These are phyloP conservation scores for Atrina japonica DNA, from an alignment of 2,888 invertebrate genomes.

Conservation along the genomic window DNA sequence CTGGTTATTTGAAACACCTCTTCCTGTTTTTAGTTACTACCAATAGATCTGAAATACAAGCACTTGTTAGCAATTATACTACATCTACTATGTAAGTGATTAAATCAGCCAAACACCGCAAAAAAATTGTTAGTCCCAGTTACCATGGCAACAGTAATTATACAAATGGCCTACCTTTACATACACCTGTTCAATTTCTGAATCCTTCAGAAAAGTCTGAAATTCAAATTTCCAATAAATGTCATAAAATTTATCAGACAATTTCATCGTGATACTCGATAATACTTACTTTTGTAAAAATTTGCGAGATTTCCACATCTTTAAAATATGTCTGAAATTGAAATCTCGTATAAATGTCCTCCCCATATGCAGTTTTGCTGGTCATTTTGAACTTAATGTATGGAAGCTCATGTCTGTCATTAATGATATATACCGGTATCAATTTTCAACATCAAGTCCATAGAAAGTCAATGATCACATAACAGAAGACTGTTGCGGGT, in stretches of 20 bases:
- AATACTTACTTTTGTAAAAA: conserved; percentile 17
- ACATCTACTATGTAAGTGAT: neutral
- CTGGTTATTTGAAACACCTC: too few relatives aligned
- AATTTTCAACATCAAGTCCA: too few relatives aligned
- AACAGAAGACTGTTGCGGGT: too few relatives aligned
- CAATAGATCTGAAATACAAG: neutral
- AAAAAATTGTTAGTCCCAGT: neutral
- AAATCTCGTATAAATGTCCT: conserved; percentile 21
- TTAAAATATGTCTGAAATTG: conserved; percentile 16
- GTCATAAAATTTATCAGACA: neutral
- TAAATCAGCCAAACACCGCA: neutral
- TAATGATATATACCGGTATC: too few relatives aligned
- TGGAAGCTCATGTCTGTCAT: too few relatives aligned
- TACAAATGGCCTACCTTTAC: conserved; percentile 18
- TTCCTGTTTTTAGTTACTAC: too few relatives aligned
- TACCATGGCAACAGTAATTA: conserved; percentile 3
- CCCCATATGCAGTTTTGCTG: too few relatives aligned
- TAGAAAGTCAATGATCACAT: too few relatives aligned
- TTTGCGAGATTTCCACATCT: conserved; percentile 1
- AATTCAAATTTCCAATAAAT: conserved; percentile 16
- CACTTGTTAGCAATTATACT: neutral
- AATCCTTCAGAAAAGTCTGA: conserved; percentile 27
- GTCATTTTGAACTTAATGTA: too few relatives aligned
- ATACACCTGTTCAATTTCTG: conserved; percentile 20
- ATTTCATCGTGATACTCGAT: too few relatives aligned